Conservation (phyloP, 2,797 vertebrate species). For the Cyprinodon diabolis region DNA sequence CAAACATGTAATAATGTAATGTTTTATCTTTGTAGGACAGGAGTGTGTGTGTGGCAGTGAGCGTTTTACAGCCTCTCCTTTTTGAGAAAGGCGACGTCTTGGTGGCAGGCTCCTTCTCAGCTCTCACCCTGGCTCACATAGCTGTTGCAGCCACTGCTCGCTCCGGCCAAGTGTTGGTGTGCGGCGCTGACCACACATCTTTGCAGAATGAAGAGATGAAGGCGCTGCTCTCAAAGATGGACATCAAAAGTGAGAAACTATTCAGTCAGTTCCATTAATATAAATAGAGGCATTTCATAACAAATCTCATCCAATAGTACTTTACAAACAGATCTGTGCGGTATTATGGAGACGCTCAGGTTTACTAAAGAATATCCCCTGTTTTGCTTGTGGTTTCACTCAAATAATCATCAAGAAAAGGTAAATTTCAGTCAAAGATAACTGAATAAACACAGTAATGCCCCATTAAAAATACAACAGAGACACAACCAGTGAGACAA, state of each 20-base stretch:
- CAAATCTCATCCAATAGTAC: not conserved
- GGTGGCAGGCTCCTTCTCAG: constrained; percentile 84
- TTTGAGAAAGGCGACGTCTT: constrained; percentile 82
- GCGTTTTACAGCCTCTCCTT: constrained; percentile 82
- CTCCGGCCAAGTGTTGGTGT: constrained; percentile 81
- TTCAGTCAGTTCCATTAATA: not conserved
- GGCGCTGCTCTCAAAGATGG: constrained; percentile 77
- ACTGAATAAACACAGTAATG: not conserved
- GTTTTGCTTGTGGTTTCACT: not conserved
- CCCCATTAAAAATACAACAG: not conserved
- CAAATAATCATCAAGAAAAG: not conserved
- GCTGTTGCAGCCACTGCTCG: constrained; percentile 73
- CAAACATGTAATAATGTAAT: constrained; percentile 1
- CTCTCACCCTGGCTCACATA: constrained; percentile 86
- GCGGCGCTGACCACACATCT: constrained; percentile 78
- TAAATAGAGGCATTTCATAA: not conserved
- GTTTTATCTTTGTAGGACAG: constrained; percentile 82
- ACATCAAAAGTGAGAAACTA: constrained; percentile 85
- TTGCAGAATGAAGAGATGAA: constrained; percentile 77
- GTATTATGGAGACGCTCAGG: not conserved
- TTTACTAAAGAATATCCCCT: no score
- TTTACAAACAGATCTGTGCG: not conserved
- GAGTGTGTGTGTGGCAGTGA: constrained; percentile 87
- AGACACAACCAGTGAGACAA: not conserved
- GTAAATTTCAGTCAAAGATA: not conserved